Base-by-base conservation (phyloP, 2,113 vertebrate species). In the Coreoperca whiteheadi region DNA sequence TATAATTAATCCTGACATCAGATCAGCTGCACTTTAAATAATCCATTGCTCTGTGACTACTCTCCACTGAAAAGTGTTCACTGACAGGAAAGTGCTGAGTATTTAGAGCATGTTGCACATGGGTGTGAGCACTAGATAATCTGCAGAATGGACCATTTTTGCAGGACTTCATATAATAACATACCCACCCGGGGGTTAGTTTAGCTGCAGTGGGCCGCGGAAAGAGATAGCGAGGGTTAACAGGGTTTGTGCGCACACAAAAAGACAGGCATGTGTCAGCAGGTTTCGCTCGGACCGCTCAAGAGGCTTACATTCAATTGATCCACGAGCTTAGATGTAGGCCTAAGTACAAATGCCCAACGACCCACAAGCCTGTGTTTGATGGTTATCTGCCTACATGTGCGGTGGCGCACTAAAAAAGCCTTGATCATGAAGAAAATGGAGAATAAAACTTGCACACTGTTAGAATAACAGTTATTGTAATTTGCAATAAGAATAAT, bases 251-350 rank as follows among this genome's bases (percentile, higher is more conserved):
- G 84, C 74, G 78, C 61, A 74, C 90, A 93, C 91, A 94, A 93
- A 94, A 95, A 94, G 92, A 89, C 89, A 50, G 76, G 91, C 93
- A 86, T 95, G 93, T 94, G 95, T 96, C 95, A 95, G 95, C 95
- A 95, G 92, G 93, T 96, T 96, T 93, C 86, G 71, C 89, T 82
- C 67, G 83, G 82, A 73, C 86, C 89, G 91, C 91, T 93, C 94
- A 93, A 93, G 94, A 94, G 93, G 92, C 94, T 95, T 96, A 96
- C 87, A 93, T 95, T 94, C 95, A 94, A 93, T 93, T 95, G 94
- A 95, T 94, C 94, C 92, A 90, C 88, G 90, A 95, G 95, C 94
- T 96, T 95, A 95, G 86, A 88, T 84, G 90, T 76, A 85, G 87
- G 88, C 87, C 89, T 89, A 93, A 94, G 85, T 87, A 90, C 93